A percentile compares a stretch with the other conserved stretches of the same genome.
Conservation (phyloP, 2,888 invertebrate genomes). For the Strigamia crassipes region DNA sequence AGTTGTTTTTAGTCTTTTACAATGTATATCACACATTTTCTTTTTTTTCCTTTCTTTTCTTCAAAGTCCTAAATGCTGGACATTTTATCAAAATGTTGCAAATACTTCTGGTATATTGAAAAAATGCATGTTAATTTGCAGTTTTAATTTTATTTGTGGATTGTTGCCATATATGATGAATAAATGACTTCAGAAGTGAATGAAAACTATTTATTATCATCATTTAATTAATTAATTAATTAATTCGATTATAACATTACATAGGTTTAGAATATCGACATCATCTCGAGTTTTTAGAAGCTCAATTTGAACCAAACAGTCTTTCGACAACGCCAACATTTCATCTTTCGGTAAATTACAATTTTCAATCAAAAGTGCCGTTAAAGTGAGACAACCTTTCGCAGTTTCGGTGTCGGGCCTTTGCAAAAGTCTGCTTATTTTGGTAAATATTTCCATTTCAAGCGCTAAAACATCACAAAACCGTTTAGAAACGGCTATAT, state of each 20-base stretch:
- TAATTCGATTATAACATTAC: neutral
- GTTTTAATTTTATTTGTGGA: slow-evolving; percentile 33
- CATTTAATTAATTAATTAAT: neutral
- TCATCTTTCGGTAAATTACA: neutral
- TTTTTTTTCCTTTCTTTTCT: neutral
- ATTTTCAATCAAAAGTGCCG: neutral
- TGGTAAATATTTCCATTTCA: neutral
- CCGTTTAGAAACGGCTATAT: neutral
- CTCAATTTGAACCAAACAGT: neutral
- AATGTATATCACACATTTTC: too few species aligned
- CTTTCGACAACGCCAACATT: neutral
- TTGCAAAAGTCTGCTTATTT: neutral
- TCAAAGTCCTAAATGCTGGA: neutral
- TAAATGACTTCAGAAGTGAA: slow-evolving; percentile 22
- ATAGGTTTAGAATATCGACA: neutral
- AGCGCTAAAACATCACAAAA: neutral
- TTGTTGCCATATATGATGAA: slow-evolving; percentile 38
- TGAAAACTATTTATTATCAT: neutral
- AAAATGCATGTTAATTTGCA: slow-evolving; percentile 17
- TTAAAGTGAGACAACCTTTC: neutral
- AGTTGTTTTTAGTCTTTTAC: neutral
- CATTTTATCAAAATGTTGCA: slow-evolving; percentile 27
- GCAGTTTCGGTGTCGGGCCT: neutral
- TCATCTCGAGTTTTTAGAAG: neutral
- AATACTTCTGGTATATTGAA: neutral